These are phyloP conservation scores for Macaria liturata DNA, from an alignment of 2,888 invertebrate genomes.

Conservation along the genomic window DNA sequence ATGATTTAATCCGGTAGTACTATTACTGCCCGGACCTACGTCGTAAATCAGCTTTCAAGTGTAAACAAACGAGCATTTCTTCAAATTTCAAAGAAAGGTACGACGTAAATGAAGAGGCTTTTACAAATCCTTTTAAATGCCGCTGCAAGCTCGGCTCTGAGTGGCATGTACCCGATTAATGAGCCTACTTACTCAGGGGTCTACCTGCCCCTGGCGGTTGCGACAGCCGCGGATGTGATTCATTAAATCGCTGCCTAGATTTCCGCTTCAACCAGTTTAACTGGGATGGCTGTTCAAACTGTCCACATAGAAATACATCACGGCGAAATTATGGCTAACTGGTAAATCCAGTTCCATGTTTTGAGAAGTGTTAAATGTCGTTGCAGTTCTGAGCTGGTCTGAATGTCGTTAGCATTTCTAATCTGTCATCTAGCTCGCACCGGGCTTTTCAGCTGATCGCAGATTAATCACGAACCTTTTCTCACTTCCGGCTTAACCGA, in stretches of 20 bases:
- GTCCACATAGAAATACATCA: conserved; percentile 43
- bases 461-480: conserved; percentile 47
- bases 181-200: conserved; percentile 43
- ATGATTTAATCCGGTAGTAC: conserved; percentile 10
- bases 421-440: conserved; percentile 33
- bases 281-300: conserved; percentile 48
- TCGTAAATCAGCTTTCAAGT: background rate
- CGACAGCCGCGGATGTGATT: conserved; percentile 70
- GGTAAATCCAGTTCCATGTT: conserved; percentile 26
- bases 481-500: conserved; percentile 41
- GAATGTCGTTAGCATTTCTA: conserved; percentile 33
- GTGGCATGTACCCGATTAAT: conserved; percentile 47
- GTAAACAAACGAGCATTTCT: conserved; percentile 14
- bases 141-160: conserved; percentile 24
- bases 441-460: conserved; percentile 26
- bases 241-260: conserved; percentile 71
- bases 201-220: conserved; percentile 48
- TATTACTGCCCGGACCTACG: background rate
- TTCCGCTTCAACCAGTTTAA: conserved; percentile 74
- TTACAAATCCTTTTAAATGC: conserved; percentile 20
- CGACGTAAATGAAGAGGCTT: conserved; percentile 28
- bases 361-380: conserved; percentile 28
- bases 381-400: conserved; percentile 30
- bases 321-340: conserved; percentile 30
- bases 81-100: conserved; percentile 34